Base-by-base conservation (phyloP, 2,888 invertebrate genomes). In the Ornithoptera alexandrae region DNA sequence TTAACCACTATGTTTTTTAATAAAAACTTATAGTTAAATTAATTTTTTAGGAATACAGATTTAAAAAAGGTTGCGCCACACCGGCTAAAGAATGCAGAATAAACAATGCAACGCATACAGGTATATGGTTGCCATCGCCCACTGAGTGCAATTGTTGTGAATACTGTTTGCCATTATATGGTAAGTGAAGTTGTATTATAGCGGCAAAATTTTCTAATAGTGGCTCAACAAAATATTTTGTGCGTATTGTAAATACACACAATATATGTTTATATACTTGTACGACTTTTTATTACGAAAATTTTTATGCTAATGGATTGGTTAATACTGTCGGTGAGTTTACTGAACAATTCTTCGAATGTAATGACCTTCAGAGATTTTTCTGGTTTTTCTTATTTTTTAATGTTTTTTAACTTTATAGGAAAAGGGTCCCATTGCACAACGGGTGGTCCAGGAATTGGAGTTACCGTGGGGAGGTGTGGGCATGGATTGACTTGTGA, bases 111-210 rank as follows among this genome's bases (percentile, higher is more conserved):
- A 94, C 94, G 0, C 91, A 93, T 76, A 86, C 85, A 53, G 95
- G 95, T 0, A 70, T 94, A 50, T 84, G 82, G 74, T 79, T 95
- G 72, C 93, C 90, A 0, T 94, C 94, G 0, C 93, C 94, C 0
- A 94, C 93, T 0, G 79, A 90, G 0, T 95, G 95, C 81, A 95
- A 94, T 79, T 95, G 95, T 79, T 95, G 95, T 73, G 84, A 93
- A 0, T 94, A 90, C 80, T 95, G 95, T 73, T 78, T 95, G 60
- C 90, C 92, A 4, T 90, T 94, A 74, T 87, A 93, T 74, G 84
- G 94, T 94, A 86, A 81, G 79, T 78, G 60, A 24, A 30, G 60
- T 61, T 20, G 39, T 62, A 36, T 30, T 62, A 22, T n/a, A 56
- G 24, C 36, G 36, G n/a, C 1, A 10, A 39, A 39, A 39, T 39